Evolutionary conservation across 2,888 invertebrate species (phyloP).

Genomic region (Noctua fimbriata): DNA sequence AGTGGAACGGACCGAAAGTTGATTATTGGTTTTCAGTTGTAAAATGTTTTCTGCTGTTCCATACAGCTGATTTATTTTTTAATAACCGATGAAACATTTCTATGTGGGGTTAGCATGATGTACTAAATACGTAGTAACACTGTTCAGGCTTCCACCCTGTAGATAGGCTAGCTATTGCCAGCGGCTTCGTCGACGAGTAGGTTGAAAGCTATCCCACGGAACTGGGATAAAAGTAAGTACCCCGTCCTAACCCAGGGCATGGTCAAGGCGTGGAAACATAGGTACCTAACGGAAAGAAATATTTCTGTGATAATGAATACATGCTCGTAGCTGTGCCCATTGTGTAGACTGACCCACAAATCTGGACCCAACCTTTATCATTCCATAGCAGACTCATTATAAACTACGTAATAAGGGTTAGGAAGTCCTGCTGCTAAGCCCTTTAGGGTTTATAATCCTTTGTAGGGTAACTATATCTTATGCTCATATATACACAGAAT

Average conservation of each 20-base stretch:
- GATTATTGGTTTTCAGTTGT: neutral
- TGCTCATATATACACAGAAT: neutral
- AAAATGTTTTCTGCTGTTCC: neutral
- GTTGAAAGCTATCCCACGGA: neutral
- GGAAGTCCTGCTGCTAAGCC: conserved; percentile 2
- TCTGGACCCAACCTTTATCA: neutral
- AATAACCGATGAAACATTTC: too few species aligned
- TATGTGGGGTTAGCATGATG: neutral
- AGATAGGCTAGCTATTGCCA: neutral
- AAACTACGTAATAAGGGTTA: conserved; percentile 10
- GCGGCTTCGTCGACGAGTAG: too few species aligned
- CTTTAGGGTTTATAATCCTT: conserved; percentile 33
- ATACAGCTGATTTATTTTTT: too few species aligned
- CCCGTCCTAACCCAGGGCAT: too few species aligned
- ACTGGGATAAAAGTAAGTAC: neutral
- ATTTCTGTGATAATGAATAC: neutral
- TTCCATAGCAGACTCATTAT: conserved; percentile 13
- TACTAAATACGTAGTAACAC: neutral
- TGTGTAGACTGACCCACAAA: neutral
- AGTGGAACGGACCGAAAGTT: conserved; percentile 1
- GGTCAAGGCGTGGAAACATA: neutral
- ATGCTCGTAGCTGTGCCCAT: neutral
- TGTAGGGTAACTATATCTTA: neutral
- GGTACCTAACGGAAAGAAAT: neutral
- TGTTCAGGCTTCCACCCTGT: neutral